Conservation (phyloP, 2,113 vertebrate species). For the Oreochromis aureus region DNA sequence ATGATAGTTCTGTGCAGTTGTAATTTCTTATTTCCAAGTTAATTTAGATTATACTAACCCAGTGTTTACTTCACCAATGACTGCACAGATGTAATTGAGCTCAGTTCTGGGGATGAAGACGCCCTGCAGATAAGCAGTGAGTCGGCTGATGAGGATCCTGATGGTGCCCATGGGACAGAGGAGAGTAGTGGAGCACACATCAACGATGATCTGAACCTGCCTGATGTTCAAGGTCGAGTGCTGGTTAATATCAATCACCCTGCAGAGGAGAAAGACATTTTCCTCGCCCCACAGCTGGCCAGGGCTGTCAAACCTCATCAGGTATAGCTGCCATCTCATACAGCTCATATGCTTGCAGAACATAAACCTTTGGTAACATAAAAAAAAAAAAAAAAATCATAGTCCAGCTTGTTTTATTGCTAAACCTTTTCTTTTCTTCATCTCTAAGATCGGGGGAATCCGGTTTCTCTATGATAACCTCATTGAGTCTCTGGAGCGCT, state of each 20-base stretch:
- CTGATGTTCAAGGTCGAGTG: constrained; percentile 86
- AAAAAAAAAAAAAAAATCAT: not conserved
- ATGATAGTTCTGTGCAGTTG: not conserved
- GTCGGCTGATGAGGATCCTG: constrained; percentile 84
- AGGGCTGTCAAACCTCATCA: constrained; percentile 97
- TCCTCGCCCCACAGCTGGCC: constrained; percentile 89
- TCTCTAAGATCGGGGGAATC: constrained; percentile 89
- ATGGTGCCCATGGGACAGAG: constrained; percentile 68
- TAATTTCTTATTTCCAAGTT: not conserved
- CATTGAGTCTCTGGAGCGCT: constrained; percentile 93
- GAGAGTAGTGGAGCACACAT: constrained; percentile 94
- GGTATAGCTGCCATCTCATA: constrained; percentile 63
- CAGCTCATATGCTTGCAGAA: not conserved
- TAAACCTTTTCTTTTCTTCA: not conserved
- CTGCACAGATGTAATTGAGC: constrained; percentile 88
- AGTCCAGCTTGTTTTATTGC: not conserved
- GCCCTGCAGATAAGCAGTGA: constrained; percentile 90
- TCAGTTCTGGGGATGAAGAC: constrained; percentile 95
- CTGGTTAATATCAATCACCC: constrained; percentile 98
- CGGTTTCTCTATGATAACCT: constrained; percentile 97
- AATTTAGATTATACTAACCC: not conserved
- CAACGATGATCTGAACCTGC: constrained; percentile 89
- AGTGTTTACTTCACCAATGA: not conserved
- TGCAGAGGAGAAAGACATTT: constrained; percentile 91
- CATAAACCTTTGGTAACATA: not conserved